Conservation (phyloP, 1,140 invertebrate species). For the Drosophila pallidifrons region DNA sequence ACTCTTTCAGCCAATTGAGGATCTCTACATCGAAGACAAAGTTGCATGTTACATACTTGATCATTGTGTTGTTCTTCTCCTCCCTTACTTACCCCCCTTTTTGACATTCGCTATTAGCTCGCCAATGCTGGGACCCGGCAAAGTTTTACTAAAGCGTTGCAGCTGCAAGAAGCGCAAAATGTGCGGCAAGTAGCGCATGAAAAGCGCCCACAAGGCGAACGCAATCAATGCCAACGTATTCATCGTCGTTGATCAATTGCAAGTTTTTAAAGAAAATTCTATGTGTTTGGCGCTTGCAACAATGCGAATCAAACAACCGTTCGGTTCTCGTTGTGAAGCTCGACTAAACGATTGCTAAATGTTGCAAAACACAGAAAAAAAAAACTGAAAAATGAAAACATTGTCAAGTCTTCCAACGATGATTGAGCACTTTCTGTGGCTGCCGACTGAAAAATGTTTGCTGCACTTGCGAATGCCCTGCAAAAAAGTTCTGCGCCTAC, state of each 20-base stretch:
- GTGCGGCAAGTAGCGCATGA: constrained; percentile 61
- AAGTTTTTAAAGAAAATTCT: not conserved
- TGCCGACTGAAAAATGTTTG: not conserved
- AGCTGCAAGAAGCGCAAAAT: constrained; percentile 42
- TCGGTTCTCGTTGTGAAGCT: constrained; percentile 33
- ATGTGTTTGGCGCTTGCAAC: not conserved
- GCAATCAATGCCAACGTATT: constrained; percentile 67
- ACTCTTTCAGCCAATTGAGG: constrained; percentile 60
- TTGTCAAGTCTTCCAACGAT: not conserved
- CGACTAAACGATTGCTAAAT: constrained; percentile 18
- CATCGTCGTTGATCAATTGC: constrained; percentile 39
- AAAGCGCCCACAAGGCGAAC: constrained; percentile 73
- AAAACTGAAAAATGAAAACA: not conserved
- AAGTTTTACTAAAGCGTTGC: constrained; percentile 56
- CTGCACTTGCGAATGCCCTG: not conserved
- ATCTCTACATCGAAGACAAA: constrained; percentile 39
- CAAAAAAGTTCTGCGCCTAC: not conserved
- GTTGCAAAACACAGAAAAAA: not conserved
- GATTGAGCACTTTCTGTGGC: constrained; percentile 1
- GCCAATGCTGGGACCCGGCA: constrained; percentile 68
- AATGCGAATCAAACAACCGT: constrained; percentile 33
- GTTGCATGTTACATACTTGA: no score
- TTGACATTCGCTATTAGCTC: constrained; percentile 76
- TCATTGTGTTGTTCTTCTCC: no score
- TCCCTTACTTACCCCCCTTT: constrained; percentile 67